phyloP scores from a whole-genome alignment of 2,113 vertebrate species.

The Ovibos moschatus region DNA sequence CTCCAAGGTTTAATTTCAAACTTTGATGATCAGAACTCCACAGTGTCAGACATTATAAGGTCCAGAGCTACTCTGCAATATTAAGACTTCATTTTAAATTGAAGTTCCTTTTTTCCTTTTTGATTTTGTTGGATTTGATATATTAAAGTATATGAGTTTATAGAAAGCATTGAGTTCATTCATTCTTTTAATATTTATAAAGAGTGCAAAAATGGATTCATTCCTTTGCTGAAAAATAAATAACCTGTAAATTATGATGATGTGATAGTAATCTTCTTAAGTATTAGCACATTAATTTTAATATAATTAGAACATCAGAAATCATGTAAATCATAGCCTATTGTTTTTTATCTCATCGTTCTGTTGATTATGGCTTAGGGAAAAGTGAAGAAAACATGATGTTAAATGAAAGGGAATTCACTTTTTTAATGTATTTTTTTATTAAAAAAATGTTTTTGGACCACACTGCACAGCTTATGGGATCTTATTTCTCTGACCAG shows the following conservation, averaged over 20 bases:
- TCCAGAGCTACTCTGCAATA: not conserved
- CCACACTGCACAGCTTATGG: fast-evolving
- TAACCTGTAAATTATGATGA: not conserved
- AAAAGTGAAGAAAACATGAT: not conserved
- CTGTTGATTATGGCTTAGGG: not conserved
- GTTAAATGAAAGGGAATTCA: not conserved
- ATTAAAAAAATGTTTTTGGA: not conserved
- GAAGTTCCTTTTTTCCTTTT: not conserved
- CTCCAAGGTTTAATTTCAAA: conserved; percentile 26
- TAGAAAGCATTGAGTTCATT: not conserved
- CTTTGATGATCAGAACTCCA: not conserved
- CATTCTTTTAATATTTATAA: not conserved
- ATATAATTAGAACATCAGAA: conserved; percentile 2
- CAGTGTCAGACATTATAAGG: not conserved
- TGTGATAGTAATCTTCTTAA: not conserved
- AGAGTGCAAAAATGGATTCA: not conserved
- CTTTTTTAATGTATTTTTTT: not conserved
- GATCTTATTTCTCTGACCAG: not conserved
- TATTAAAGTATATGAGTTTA: not conserved
- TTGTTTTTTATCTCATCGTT: not conserved
- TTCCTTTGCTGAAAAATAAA: conserved; percentile 1
- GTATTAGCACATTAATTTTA: conserved; percentile 5
- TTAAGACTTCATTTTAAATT: not conserved
- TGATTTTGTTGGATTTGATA: conserved; percentile 6
- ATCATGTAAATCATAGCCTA: not conserved